Evolutionary conservation across 2,888 invertebrate genomes (phyloP), one percentile per base, ranked within the genome.

Genomic region (Cenopis cana): DNA sequence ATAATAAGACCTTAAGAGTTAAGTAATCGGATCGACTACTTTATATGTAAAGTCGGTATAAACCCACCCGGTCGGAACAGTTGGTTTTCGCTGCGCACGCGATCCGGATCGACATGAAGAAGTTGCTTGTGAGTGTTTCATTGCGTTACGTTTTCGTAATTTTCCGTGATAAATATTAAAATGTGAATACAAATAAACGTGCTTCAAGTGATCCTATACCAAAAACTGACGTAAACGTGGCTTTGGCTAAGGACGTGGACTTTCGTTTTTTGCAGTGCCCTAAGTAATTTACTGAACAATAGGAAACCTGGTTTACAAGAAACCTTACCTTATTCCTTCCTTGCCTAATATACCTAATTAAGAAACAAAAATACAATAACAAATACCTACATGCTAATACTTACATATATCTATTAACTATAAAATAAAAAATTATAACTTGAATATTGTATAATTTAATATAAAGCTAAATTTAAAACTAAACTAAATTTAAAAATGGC

Each of bases 21-120:
- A 77, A 77, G 83, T 78, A 83, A 84, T 75, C 62, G 57, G 83
- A 85, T 85, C 85, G 78, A 88, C 86, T 86, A 86, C 84, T 89
- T 88, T 87, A 85, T 84, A 89, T 88, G 88, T 87, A 88, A 87
- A 89, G 87, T 89, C 85, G 84, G 84, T 85, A 84, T 85, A 83
- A 82, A 79, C 80, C 79, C 74, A 78, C 68, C 75, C 74, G 74
- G 75, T 75, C 78, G 72, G 67, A 72, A 74, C 83, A 85, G 86
- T 85, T 71, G 72, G 74, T 76, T 75, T 66, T 75, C 67, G 74
- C 71, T 68, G 69, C 77, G 75, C 79, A 75, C 72, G 77, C 79
- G 75, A 71, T 75, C 69, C 76, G 75, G 82, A 77, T 78, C 76
- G 81, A 76, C 76, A 86, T 83, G 82, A 81, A 82, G 75, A 77